Evolutionary conservation across 2,797 vertebrate genomes (phyloP), one percentile per base, ranked within the genome.

Genomic region (Chloroceryle amazona): DNA sequence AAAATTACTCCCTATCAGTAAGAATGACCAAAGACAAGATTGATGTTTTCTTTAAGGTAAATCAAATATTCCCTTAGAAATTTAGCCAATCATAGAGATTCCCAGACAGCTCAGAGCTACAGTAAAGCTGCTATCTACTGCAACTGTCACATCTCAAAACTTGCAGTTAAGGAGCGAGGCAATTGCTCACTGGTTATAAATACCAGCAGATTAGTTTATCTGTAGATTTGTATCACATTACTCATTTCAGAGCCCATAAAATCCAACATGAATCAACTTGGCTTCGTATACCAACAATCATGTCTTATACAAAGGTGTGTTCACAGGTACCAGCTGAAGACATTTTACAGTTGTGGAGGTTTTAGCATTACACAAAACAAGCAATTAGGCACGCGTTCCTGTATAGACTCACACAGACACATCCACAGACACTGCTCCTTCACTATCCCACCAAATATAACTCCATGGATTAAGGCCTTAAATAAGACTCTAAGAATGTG

Each of bases 141-240:
- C 78, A 96, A 92, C 41, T 68, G 72, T 68, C 37, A 47, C 62
- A 91, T 90, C 87, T 44, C 82, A 55, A 94, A 95, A 94, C 63
- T 60, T 79, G 60, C 35, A 88, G 66, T 95, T 89, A 92, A 52
- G 86, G 91, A 85, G 72, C 81, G 91, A 94, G 88, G 95, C 91
- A 92, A 96, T 95, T 88, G 87, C 87, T 89, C 94, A 86, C 72
- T 90, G 83, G 95, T 96, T 97, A 96, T 97, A 97, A 97, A 98
- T 97, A 97, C 93, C 87, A 91, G 81, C 86, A 96, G 81, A 95
- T 94, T 81, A 81, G 90, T 97, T 97, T 97, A 97, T 98, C 97
- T 97, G 96, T 71, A 95, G 96, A 98, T 98, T 96, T 82, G 91
- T 97, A 97, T 97, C 96, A 78, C 76, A 89, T 98, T 98, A 97